Base-by-base conservation (phyloP, 2,888 invertebrate genomes). In the Hirtodrosophila trivittata region DNA sequence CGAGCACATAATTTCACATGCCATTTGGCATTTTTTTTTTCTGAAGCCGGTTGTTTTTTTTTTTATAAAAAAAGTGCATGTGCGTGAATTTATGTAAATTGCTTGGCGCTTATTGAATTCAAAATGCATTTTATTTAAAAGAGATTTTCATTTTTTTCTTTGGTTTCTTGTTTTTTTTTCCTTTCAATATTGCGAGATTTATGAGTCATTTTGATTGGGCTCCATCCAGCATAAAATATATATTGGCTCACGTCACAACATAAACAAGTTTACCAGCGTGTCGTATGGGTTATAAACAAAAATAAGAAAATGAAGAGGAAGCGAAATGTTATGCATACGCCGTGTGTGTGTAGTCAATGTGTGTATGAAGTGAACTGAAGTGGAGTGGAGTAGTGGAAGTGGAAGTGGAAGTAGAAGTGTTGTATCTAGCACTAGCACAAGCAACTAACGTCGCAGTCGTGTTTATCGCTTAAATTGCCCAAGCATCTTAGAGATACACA, bases 391-490 rank as follows among this genome's bases (percentile, higher is more conserved):
- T 12, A 13, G 28, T 25, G 18, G 2, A 5, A 21, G 2, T 21
- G 18, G 18, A 21, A 21, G 18, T 21, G 18, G 18, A 21, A 21
- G n/a, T 30, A 16, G 9, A 30, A 8, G 12, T 35, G 14, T 33
- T 14, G 12, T 57, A 28, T 42, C 43, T 26, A 46, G 12, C 56
- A 60, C 72, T 66, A 56, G 65, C 37, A 25, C 30, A 13, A 35
- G 37, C 45, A 66, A 59, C 58, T 66, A 75, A 63, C 76, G 50
- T 66, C 51, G 39, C 38, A 57, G 43, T 69, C 75, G 75, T 75
- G 77, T 75, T 66, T 77, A 77, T 77, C 77, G 60, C 66, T 63
- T 55, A 75, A 77, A 77, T 66, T 66, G 69, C 77, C 60, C 10
- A 59, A 74, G 56, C 77, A 75, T 77, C 74, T 68, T 49, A 54